phyloP scores from a whole-genome alignment of 2,797 vertebrate genomes.

The Anabacerthia variegaticeps region DNA sequence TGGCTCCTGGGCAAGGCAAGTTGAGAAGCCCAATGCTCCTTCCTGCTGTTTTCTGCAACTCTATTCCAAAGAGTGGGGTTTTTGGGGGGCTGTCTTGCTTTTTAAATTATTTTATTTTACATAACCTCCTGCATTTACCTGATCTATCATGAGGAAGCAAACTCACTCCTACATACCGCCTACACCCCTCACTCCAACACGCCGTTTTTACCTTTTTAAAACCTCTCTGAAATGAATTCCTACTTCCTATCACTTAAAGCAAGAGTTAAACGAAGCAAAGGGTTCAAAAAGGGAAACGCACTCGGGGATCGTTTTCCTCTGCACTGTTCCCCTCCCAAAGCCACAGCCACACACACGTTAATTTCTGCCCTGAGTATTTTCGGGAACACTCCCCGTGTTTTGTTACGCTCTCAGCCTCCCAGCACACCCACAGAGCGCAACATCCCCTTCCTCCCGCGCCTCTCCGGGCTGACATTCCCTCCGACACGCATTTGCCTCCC shows the following conservation, averaged over 20 bases:
- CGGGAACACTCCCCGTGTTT: background rate
- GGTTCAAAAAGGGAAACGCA: background rate
- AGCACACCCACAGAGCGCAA: rapidly evolving
- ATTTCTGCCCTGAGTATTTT: background rate
- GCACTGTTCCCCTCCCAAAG: background rate
- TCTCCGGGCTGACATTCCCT: background rate
- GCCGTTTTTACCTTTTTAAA: background rate
- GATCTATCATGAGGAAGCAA: background rate
- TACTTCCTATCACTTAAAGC: background rate
- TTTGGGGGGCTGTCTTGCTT: background rate
- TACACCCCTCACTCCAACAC: rapidly evolving
- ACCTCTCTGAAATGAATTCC: rapidly evolving
- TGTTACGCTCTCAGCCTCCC: background rate
- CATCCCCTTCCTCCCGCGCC: background rate
- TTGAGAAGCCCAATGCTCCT: background rate
- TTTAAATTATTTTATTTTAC: background rate
- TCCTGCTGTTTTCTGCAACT: background rate
- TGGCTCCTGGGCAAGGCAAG: background rate
- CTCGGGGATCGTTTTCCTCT: background rate
- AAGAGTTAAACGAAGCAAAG: background rate
- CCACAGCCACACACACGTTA: rapidly evolving
- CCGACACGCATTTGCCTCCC: rapidly evolving
- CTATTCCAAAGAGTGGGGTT: background rate
- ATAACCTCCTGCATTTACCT: background rate
- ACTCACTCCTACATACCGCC: background rate